A percentile compares a stretch with the other conserved stretches of the same genome.
Conservation (phyloP, 1,140 invertebrate genomes). For the Plodia interpunctella region DNA sequence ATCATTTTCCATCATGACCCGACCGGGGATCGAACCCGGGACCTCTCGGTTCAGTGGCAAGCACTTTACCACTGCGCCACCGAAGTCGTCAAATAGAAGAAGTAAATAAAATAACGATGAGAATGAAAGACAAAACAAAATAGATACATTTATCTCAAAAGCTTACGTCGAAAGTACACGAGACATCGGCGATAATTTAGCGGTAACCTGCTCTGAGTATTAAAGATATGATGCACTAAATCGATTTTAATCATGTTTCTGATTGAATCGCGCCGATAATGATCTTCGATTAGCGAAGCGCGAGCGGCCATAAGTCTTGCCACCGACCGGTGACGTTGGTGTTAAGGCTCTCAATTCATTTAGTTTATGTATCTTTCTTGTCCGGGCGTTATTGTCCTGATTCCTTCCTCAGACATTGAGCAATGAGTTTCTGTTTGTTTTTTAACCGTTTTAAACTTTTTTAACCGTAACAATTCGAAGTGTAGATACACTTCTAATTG, state of each 20-base stretch:
- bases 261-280: conserved; percentile 63
- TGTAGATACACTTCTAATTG: too few relatives aligned
- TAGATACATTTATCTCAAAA: background rate
- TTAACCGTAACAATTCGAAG: too few relatives aligned
- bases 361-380: too few relatives aligned
- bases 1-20: too few relatives aligned
- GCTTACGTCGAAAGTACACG: background rate
- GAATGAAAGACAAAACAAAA: background rate
- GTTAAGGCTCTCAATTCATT: conserved; percentile 8
- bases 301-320: conserved; percentile 23
- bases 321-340: conserved; percentile 6
- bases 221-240: conserved; percentile 48
- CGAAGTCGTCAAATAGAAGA: background rate
- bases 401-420: too few relatives aligned
- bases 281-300: conserved; percentile 61
- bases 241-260: conserved; percentile 63
- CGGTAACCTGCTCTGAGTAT: background rate
- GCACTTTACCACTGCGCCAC: too few relatives aligned
- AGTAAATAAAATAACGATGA: background rate
- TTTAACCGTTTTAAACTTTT: too few relatives aligned
- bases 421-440: too few relatives aligned
- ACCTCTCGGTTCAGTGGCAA: too few relatives aligned
- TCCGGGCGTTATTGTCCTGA: too few relatives aligned
- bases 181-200: background rate
- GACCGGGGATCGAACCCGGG: too few relatives aligned